A percentile compares a stretch with the other conserved stretches of the same genome.
Conservation (phyloP, 1,140 invertebrate genomes). For the Sitobion miscanthi region DNA sequence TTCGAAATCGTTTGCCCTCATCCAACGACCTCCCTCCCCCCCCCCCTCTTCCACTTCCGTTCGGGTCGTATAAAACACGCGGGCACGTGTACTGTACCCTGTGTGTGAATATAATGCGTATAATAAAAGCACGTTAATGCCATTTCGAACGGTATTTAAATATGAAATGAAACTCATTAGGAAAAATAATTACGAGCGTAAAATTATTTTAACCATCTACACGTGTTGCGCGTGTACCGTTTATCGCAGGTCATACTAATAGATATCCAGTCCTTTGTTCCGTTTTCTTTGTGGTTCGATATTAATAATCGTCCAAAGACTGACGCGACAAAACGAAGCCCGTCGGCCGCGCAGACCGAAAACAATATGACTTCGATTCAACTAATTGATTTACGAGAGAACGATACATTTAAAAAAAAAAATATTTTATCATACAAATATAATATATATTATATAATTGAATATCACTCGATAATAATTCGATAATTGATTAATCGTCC, state of each 20-base stretch:
- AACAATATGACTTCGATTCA: background rate
- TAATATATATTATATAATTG: background rate
- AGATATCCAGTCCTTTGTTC: background rate
- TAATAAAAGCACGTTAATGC: background rate
- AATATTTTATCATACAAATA: too few species aligned
- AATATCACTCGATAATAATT: background rate
- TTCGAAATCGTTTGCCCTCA: background rate
- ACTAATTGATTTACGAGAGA: background rate
- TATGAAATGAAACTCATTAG: background rate
- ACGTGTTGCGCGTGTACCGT: background rate
- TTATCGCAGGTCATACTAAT: background rate
- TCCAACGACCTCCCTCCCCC: background rate
- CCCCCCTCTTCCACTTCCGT: background rate
- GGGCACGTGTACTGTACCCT: background rate
- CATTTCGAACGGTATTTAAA: background rate
- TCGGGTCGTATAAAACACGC: background rate
- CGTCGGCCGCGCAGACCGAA: background rate
- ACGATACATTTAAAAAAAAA: background rate
- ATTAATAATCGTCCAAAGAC: background rate
- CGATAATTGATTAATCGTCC: background rate
- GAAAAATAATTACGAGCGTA: background rate
- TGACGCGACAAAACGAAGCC: background rate
- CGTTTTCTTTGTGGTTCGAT: background rate
- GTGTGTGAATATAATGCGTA: background rate
- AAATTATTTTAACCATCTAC: background rate